phyloP scores from a whole-genome alignment of 1,140 invertebrate species.

The Caenorhabditis tropicalis region DNA sequence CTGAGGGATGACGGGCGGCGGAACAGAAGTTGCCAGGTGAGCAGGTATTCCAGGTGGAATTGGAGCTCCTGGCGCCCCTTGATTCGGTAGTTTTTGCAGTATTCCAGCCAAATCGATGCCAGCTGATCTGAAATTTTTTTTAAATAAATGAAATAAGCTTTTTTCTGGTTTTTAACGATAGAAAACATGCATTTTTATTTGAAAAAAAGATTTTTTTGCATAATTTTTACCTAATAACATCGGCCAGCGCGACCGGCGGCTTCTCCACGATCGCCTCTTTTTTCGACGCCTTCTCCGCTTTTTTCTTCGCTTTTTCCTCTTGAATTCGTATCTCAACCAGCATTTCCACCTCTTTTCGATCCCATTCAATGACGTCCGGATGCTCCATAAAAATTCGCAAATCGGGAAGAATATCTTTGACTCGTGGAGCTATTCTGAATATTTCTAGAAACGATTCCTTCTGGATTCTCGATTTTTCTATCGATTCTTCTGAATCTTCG shows the following conservation, averaged over 20 bases:
- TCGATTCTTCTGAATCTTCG: background rate
- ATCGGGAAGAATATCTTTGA: constrained; percentile 6
- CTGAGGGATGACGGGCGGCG: no score
- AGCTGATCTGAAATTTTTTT: background rate
- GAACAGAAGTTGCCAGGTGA: background rate
- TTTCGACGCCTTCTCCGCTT: background rate
- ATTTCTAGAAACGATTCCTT: constrained; percentile 24
- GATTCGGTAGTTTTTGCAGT: background rate
- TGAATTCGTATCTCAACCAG: background rate
- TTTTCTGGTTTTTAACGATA: no score
- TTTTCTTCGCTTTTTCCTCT: constrained; percentile 7
- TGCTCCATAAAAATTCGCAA: constrained; percentile 3
- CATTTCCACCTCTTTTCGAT: background rate
- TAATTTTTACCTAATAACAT: background rate
- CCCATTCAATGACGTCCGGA: background rate
- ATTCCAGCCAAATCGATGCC: constrained; percentile 13
- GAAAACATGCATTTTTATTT: no score
- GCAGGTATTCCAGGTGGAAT: background rate
- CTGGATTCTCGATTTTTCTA: background rate
- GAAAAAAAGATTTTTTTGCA: no score
- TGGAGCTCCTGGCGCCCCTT: background rate
- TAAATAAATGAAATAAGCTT: no score
- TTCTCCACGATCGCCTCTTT: background rate
- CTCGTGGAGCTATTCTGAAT: background rate
- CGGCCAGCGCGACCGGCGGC: background rate